phyloP scores from a whole-genome alignment of 1,140 invertebrate genomes.

The Drosophila aff. region DNA sequence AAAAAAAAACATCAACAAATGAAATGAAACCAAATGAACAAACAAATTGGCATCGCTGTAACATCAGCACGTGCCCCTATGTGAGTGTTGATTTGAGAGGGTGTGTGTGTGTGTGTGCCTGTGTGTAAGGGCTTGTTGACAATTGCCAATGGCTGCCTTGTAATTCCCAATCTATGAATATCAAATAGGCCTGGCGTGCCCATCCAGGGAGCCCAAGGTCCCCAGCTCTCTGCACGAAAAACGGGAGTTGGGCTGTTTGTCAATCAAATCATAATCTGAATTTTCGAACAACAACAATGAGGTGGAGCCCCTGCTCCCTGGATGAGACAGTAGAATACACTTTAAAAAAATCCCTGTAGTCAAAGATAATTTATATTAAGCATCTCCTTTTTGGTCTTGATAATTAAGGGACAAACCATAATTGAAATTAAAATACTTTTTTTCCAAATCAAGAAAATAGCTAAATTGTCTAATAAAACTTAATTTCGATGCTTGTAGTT shows the following conservation, averaged over 20 bases:
- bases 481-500: too few species aligned
- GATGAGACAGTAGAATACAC: constrained; percentile 4
- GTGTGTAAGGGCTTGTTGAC: constrained; percentile 65
- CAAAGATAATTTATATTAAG: background rate
- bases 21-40: constrained; percentile 63
- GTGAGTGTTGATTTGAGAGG: constrained; percentile 14
- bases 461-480: too few species aligned
- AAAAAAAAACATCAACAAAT: constrained; percentile 22
- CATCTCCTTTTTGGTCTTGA: background rate
- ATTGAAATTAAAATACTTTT: background rate
- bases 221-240: constrained; percentile 44
- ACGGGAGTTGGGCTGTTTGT: constrained; percentile 43
- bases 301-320: too few species aligned
- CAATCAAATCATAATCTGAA: constrained; percentile 82
- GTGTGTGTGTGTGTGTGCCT: constrained; percentile 2
- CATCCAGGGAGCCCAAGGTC: constrained; percentile 49
- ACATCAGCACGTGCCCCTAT: constrained; percentile 65
- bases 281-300: constrained; percentile 62
- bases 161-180: constrained; percentile 84
- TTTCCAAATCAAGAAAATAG: too few species aligned
- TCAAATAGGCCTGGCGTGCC: constrained; percentile 65
- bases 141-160: constrained; percentile 80
- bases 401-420: background rate
- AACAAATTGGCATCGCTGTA: constrained; percentile 65
- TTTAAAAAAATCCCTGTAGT: background rate